Base-by-base conservation (phyloP, 2,888 invertebrate genomes). In the Melinaea menophilus region DNA sequence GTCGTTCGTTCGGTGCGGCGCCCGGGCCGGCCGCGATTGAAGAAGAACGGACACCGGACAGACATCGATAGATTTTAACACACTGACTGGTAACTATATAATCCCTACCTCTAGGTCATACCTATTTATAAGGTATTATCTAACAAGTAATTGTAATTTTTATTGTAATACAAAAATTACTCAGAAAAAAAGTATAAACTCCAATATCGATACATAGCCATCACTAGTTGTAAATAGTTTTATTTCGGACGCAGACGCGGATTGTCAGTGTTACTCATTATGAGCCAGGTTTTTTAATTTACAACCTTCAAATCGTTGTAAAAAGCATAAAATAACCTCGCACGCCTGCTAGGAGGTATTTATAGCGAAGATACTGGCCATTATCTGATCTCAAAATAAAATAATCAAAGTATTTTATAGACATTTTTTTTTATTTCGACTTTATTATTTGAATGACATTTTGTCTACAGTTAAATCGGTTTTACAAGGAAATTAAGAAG, bases 1-100 rank as follows among this genome's bases (percentile, higher is more conserved):
- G 80, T 89, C 90, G 89, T 89, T 90, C 90, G 90, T 89, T 90
- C 90, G 89, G 85, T 84, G 88, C 85, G 84, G 83, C 88, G 87
- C 85, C 82, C 84, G 89, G 84, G 80, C 88, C 82, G 85, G 84
- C 82, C 63, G 68, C 62, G 61, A 66, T 66, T 69, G 68, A 73
- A 75, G 63, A 72, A 70, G 72, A 67, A 61, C 47, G 64, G n/a
- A 51, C 9, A 31, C 11, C 5, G 22, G 7, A 7, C 51, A 51
- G 34, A 71, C 67, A 74, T 81, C 80, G 82, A 80, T 77, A 68
- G 59, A 9, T 47, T 55, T 56, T 57, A 31, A 59, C 11, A 59
- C 54, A 51, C 54, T 45, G 58, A 58, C 7, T 34, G 51, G 12
- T 55, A 51, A 22, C 13, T 22, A 35, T 22, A 11, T 37, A 37